Base-by-base conservation (phyloP, 2,113 vertebrate species). In the Bubo scandiacus region DNA sequence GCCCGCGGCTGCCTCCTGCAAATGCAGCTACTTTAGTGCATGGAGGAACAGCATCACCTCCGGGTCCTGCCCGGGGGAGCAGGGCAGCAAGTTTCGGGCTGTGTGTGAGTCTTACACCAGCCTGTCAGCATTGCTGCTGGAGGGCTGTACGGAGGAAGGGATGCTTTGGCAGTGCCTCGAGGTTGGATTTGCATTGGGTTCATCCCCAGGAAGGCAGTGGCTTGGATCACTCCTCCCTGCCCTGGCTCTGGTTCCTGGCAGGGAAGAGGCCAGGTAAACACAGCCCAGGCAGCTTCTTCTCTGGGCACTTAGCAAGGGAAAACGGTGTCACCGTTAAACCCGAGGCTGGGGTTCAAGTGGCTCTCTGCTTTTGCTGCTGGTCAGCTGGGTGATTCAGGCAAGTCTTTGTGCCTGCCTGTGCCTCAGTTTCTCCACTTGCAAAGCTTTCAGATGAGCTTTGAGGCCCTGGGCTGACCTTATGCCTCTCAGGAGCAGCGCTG, bases 131-230 rank as follows among this genome's bases (percentile, higher is more conserved):
- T 20, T 27, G 43, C 78, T 88, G n/a, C 85, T 72, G 70, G 49
- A 86, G 63, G 88, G 75, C 82, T 73, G 3, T 65, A 10, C 0
- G 0, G 38, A 87, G 81, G 43, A 80, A 78, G 30, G 79, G 82
- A 12, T 77, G 63, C 73, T 86, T 70, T 38, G 73, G 75, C 71
- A 30, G 26, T 57, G 79, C 83, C 79, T 59, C 0, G 2, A 42
- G 51, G 59, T 8, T 95, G 59, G 80, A 80, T 96, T 94, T 96
- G 88, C 80, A 32, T 90, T 38, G 43, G 38, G 80, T 63, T 86
- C 19, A 34, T 86, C 57, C 52, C n/a, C 42, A 27, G 92, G 45
- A 94, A 77, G 51, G 55, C 58, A 88, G 82, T 49, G 49, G 58
- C 62, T 95, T 1, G 0, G 21, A 54, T 86, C 29, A 20, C 26